Percentiles rank a stretch among this genome's conserved stretches.
phyloP scores from a whole-genome alignment of 92 coral and sea anemone genomes.

The Blastomussa wellsi region DNA sequence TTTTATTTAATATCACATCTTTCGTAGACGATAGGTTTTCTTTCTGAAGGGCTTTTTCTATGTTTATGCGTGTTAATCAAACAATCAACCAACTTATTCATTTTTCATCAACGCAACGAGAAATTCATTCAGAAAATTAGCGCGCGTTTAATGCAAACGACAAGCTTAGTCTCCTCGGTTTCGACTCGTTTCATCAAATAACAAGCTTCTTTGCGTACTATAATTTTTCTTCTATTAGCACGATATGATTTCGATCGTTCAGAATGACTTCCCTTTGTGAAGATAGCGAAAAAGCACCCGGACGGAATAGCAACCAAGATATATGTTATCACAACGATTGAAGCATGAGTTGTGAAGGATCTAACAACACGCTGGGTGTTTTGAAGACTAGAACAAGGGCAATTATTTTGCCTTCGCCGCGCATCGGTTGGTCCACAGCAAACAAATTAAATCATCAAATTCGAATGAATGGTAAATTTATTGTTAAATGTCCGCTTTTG shows the following conservation, averaged over 20 bases:
- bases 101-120: slow-evolving; percentile 1
- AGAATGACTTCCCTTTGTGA: slow-evolving; percentile 1
- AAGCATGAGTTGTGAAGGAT: slow-evolving; percentile 4
- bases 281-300: not conserved
- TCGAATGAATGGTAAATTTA: slow-evolving; percentile 59
- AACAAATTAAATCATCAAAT: slow-evolving; percentile 61
- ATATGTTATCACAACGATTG: not conserved
- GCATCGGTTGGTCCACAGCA: slow-evolving; percentile 37
- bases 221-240: not conserved
- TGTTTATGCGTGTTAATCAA: not conserved
- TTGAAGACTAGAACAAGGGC: slow-evolving; percentile 18
- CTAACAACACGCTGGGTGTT: slow-evolving; percentile 30
- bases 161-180: slow-evolving; percentile 7
- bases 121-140: slow-evolving; percentile 7
- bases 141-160: not conserved
- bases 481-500: slow-evolving; percentile 20
- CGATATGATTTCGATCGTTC: not conserved
- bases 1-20: not conserved
- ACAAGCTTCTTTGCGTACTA: not conserved
- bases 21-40: not conserved
- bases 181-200: not conserved
- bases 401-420: slow-evolving; percentile 31
- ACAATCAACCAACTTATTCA: slow-evolving; percentile 16
- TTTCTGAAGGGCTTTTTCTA: not conserved
- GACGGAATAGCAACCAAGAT: not conserved